Percentiles rank a stretch among this genome's conserved stretches.
Evolutionary conservation across 2,113 vertebrate genomes (phyloP).

Genomic region (Platycercus adscitus): DNA sequence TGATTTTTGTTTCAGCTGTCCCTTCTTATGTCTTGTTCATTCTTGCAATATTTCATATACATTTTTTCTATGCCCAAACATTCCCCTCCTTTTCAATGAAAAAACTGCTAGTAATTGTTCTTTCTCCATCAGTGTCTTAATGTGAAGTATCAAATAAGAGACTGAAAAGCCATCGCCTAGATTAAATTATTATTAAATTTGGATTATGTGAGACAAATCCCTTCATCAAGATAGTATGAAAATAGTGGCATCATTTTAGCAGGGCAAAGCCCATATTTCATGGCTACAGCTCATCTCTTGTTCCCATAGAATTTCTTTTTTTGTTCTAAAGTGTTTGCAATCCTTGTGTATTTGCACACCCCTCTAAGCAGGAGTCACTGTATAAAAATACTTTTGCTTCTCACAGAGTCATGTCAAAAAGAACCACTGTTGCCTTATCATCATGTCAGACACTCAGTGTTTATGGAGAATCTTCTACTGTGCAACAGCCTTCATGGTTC

Average conservation of each 20-base stretch:
- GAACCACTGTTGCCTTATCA: not conserved
- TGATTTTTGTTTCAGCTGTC: not conserved
- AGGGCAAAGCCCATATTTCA: not conserved
- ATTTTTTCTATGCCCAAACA: not conserved
- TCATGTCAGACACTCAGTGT: not conserved
- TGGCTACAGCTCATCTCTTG: not conserved
- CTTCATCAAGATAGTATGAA: not conserved
- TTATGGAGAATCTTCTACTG: not conserved
- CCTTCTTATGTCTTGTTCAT: not conserved
- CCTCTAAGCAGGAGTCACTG: not conserved
- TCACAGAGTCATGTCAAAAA: not conserved
- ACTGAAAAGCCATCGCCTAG: not conserved
- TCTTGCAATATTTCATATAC: not conserved
- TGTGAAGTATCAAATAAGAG: not conserved
- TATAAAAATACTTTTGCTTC: not conserved
- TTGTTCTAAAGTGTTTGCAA: not conserved
- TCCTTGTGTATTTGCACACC: not conserved
- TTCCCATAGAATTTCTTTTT: not conserved
- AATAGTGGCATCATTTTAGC: not conserved
- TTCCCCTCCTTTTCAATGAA: not conserved
- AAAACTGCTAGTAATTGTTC: not conserved
- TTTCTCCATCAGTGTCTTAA: not conserved
- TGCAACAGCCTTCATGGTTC: not conserved
- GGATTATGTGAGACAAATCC: not conserved
- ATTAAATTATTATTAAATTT: not conserved